A percentile compares a stretch with the other conserved stretches of the same genome.
phyloP scores from a whole-genome alignment of 2,888 invertebrate genomes.

The Perizoma affinitatum region DNA sequence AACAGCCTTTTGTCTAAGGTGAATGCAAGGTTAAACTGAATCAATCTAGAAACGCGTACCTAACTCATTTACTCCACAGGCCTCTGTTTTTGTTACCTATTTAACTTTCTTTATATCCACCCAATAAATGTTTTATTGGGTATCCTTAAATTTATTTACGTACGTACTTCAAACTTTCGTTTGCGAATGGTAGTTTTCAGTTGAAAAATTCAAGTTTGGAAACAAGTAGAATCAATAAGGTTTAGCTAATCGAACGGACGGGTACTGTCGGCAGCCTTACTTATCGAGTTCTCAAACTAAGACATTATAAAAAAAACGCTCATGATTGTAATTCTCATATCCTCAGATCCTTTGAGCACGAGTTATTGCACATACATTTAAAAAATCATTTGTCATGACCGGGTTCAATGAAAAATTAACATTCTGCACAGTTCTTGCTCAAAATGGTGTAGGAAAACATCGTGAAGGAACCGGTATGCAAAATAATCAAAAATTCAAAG shows the following conservation, averaged over 20 bases:
- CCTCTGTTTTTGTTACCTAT: constrained; percentile 39
- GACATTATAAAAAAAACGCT: too few species aligned
- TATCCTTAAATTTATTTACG: constrained; percentile 49
- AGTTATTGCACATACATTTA: too few species aligned
- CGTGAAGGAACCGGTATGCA: too few species aligned
- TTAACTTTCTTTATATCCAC: constrained; percentile 50
- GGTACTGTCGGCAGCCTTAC: too few species aligned
- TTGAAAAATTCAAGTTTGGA: constrained; percentile 36
- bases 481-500: too few species aligned
- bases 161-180: constrained; percentile 47
- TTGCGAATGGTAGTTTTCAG: constrained; percentile 41
- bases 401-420: too few species aligned
- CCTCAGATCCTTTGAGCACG: too few species aligned
- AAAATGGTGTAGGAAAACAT: too few species aligned
- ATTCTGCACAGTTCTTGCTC: too few species aligned
- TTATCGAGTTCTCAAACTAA: too few species aligned
- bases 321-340: too few species aligned
- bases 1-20: constrained; percentile 1
- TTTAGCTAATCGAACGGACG: constrained; percentile 6
- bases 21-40: constrained; percentile 33
- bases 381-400: too few species aligned
- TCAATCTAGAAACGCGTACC: constrained; percentile 48
- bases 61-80: constrained; percentile 45
- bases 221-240: constrained; percentile 40
- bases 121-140: constrained; percentile 62